Percentiles rank a stretch among this genome's conserved stretches.
Conservation (phyloP, 2,888 invertebrate genomes). For the Pristionchus exspectatus region DNA sequence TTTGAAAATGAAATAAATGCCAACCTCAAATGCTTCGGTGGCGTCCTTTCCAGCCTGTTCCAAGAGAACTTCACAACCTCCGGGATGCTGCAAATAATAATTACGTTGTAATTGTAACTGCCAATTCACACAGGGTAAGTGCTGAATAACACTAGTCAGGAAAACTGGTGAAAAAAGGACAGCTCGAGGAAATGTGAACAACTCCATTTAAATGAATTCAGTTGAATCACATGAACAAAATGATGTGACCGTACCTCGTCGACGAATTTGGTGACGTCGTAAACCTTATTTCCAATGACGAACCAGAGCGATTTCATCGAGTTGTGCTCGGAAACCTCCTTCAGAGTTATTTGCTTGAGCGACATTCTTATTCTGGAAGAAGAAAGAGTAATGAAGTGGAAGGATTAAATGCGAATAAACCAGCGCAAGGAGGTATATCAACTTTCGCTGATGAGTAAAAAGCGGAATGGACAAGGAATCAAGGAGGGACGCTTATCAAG, state of each 20-base stretch:
- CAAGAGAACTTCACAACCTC: constrained; percentile 78
- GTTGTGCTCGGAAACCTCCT: constrained; percentile 76
- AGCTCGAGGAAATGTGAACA: neutral
- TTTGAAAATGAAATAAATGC: neutral
- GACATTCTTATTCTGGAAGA: constrained; percentile 47
- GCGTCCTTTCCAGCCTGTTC: constrained; percentile 78
- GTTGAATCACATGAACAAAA: neutral
- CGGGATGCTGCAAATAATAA: constrained; percentile 71
- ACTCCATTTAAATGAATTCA: neutral
- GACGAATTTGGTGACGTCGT: constrained; percentile 78
- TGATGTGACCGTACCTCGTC: constrained; percentile 70
- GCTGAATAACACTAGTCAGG: neutral
- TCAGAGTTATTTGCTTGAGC: constrained; percentile 58
- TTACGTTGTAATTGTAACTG: neutral
- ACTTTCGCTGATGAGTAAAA: constrained; percentile 20
- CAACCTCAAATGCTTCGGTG: constrained; percentile 76
- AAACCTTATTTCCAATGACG: constrained; percentile 77
- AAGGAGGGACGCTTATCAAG: constrained; percentile 19
- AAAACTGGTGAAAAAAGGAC: neutral
- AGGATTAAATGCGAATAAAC: neutral
- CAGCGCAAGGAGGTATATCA: neutral
- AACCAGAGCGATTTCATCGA: constrained; percentile 74
- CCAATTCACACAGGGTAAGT: no score
- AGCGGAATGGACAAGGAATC: neutral
- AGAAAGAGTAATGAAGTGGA: neutral